These are phyloP conservation scores for Gibbula magus DNA, from an alignment of 2,888 invertebrate species.

Conservation along the genomic window DNA sequence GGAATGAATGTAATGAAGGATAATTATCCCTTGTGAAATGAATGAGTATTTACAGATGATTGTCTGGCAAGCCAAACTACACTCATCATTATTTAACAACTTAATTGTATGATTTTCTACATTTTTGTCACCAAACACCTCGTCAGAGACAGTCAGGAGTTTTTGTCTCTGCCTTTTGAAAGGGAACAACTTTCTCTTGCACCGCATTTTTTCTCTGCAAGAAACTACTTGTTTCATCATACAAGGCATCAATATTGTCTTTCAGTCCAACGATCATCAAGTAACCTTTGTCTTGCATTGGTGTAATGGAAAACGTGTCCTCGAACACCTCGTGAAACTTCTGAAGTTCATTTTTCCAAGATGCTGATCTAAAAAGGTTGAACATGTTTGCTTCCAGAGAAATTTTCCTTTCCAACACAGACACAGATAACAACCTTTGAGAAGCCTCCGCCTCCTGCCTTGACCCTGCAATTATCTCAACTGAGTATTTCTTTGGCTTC, in stretches of 20 bases:
- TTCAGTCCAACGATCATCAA: neutral
- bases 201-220: slow-evolving; percentile 32
- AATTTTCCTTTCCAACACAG: neutral
- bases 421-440: neutral
- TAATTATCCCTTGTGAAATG: too few relatives aligned
- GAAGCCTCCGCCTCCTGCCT: neutral
- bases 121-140: slow-evolving; percentile 31
- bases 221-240: slow-evolving; percentile 28
- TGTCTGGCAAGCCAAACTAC: too few relatives aligned
- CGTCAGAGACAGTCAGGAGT: too few relatives aligned
- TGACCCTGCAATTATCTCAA: neutral
- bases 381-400: neutral
- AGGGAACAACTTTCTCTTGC: slow-evolving; percentile 9
- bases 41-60: too few relatives aligned
- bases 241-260: neutral
- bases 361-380: neutral
- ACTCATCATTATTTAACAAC: too few relatives aligned
- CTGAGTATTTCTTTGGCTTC: neutral
- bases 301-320: neutral
- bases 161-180: slow-evolving; percentile 12
- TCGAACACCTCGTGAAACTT: neutral
- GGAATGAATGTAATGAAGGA: too few relatives aligned
- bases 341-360: neutral
- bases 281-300: neutral
- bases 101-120: slow-evolving; percentile 12